Evolutionary conservation across 2,113 vertebrate species (phyloP).

Genomic region (Tricholaema leucomelas): DNA sequence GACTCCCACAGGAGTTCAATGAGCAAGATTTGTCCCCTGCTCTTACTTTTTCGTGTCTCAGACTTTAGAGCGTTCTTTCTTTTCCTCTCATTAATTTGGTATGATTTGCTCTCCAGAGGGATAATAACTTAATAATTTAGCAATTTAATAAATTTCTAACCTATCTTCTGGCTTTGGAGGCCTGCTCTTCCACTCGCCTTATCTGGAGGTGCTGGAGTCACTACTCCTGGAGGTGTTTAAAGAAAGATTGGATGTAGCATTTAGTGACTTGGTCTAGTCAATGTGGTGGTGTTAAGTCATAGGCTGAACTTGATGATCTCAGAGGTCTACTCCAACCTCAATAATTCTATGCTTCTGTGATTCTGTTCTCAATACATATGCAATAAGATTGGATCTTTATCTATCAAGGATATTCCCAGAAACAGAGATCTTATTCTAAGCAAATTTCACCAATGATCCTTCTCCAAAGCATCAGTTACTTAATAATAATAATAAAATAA

Average conservation of each 20-base stretch:
- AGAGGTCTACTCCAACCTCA: too few species aligned
- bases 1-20: background rate
- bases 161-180: background rate
- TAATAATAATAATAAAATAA: background rate
- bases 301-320: too few species aligned
- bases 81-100: background rate
- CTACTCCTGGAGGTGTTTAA: too few species aligned
- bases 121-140: background rate
- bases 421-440: background rate
- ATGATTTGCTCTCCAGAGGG: background rate
- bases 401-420: background rate
- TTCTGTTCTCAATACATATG: background rate
- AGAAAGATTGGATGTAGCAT: too few species aligned
- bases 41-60: background rate
- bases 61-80: background rate
- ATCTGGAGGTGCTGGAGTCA: too few species aligned
- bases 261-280: too few species aligned
- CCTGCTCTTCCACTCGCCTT: background rate
- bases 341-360: too few species aligned
- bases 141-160: background rate
- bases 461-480: background rate
- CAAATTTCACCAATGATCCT: background rate
- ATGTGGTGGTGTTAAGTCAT: too few species aligned
- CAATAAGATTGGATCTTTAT: background rate
- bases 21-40: background rate